Conservation (phyloP, 2,888 invertebrate species). For the Orthonevra nobilis region DNA sequence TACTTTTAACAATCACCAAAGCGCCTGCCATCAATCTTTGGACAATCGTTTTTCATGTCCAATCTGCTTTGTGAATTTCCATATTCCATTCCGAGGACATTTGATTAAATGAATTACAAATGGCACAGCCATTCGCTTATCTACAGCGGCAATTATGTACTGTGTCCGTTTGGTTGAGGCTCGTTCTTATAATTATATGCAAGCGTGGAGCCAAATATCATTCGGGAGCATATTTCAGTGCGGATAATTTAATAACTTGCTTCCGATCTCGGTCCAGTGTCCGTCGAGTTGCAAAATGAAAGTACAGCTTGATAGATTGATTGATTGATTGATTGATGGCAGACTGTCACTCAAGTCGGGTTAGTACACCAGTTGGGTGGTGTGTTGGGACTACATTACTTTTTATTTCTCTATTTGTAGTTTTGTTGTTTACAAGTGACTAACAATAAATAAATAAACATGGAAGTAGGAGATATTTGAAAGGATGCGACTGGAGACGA, state of each 20-base stretch:
- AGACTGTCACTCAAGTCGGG: conserved; percentile 40
- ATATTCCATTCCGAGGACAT: conserved; percentile 1
- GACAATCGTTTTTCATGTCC: not conserved
- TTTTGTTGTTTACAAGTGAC: conserved; percentile 24
- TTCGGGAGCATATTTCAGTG: conserved; percentile 57
- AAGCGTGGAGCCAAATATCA: not conserved
- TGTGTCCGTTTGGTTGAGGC: conserved; percentile 4
- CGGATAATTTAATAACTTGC: conserved; percentile 56
- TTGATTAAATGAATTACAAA: conserved; percentile 45
- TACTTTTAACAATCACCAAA: too few relatives aligned
- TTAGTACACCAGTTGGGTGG: too few relatives aligned
- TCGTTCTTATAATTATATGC: conserved; percentile 29
- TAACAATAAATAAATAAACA: conserved; percentile 51
- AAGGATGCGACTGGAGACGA: not conserved
- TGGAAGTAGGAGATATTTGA: conserved; percentile 12
- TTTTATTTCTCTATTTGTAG: not conserved
- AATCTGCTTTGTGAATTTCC: not conserved
- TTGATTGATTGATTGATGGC: conserved; percentile 63
- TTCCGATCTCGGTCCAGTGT: not conserved
- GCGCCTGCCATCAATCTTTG: not conserved
- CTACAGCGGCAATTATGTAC: not conserved
- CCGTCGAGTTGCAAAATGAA: conserved; percentile 15
- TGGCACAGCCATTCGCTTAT: conserved; percentile 1
- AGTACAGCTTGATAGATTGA: conserved; percentile 50
- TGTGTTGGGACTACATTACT: too few relatives aligned